phyloP scores from a whole-genome alignment of 2,797 vertebrate species.

The Uromys caudimaculatus region DNA sequence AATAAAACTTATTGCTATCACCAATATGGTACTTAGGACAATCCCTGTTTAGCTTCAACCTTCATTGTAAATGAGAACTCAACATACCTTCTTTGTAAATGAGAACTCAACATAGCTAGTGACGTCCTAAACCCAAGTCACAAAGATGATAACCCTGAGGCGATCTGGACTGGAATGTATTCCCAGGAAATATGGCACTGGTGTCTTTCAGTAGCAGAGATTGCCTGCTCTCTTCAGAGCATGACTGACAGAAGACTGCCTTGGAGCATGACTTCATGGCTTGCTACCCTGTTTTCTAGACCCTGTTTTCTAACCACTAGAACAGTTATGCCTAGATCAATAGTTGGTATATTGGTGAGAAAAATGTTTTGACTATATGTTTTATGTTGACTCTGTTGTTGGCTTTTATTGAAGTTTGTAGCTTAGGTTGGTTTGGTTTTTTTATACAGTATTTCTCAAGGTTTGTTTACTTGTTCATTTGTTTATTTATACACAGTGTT shows the following conservation, averaged over 20 bases:
- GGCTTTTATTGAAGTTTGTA: constrained; percentile 31
- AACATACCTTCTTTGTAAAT: background rate
- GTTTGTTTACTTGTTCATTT: background rate
- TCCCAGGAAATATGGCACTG: constrained; percentile 5
- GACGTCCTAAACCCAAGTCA: constrained; percentile 42
- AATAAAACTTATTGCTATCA: constrained; percentile 47
- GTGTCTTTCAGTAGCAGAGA: constrained; percentile 36
- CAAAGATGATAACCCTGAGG: constrained; percentile 25
- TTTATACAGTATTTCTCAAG: background rate
- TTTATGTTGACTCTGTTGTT: constrained; percentile 12
- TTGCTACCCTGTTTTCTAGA: constrained; percentile 49
- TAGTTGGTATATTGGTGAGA: constrained; percentile 32
- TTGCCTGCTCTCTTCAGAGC: background rate
- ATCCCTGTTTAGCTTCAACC: constrained; percentile 26
- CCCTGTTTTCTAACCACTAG: constrained; percentile 48
- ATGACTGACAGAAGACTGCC: constrained; percentile 22
- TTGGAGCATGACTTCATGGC: background rate
- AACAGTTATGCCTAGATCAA: background rate
- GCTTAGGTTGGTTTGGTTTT: background rate
- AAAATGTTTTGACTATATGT: background rate
- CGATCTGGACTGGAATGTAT: constrained; percentile 39
- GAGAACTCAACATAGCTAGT: constrained; percentile 4
- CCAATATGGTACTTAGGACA: constrained; percentile 23
- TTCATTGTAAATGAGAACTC: background rate
- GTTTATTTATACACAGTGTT: background rate